phyloP scores from a whole-genome alignment of 1,140 invertebrate genomes.

The Octopus bimaculoides region DNA sequence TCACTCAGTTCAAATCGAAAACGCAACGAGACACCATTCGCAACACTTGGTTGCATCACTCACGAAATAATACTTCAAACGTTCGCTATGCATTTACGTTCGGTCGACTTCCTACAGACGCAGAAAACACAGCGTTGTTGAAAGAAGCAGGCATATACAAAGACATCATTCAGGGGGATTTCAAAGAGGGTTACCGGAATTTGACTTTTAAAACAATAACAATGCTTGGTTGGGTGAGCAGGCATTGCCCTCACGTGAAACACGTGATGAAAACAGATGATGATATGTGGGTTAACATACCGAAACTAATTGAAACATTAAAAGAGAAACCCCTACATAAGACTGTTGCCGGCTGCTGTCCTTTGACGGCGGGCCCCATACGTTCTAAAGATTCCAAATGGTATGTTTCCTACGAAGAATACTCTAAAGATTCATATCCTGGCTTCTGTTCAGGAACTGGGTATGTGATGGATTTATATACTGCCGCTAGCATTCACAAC shows the following conservation, averaged over 20 bases:
- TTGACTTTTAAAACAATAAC: slow-evolving; percentile 84
- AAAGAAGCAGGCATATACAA: slow-evolving; percentile 64
- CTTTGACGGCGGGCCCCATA: slow-evolving; percentile 22
- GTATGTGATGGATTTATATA: slow-evolving; percentile 52
- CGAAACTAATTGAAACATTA: slow-evolving; percentile 20
- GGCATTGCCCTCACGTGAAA: slow-evolving; percentile 63
- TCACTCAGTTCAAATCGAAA: slow-evolving; percentile 13
- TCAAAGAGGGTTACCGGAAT: slow-evolving; percentile 75
- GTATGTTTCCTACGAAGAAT: slow-evolving; percentile 47
- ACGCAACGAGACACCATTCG: slow-evolving; percentile 21
- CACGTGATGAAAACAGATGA: slow-evolving; percentile 59
- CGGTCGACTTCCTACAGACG: slow-evolving; percentile 5
- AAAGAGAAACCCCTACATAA: slow-evolving; percentile 5
- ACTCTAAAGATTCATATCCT: slow-evolving; percentile 50
- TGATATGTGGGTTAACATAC: slow-evolving; percentile 59
- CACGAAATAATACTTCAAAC: slow-evolving; percentile 27
- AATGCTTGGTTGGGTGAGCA: slow-evolving; percentile 74
- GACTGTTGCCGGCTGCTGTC: slow-evolving; percentile 21
- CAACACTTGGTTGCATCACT: slow-evolving; percentile 25
- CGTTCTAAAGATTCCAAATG: slow-evolving; percentile 56
- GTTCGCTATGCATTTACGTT: slow-evolving; percentile 27
- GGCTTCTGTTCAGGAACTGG: slow-evolving; percentile 56
- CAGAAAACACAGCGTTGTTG: slow-evolving; percentile 1
- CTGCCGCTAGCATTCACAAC: slow-evolving; percentile 45
- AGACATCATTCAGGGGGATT: slow-evolving; percentile 77